These are phyloP conservation scores for Gulo gulo DNA, from an alignment of 2,113 vertebrate species.

Conservation along the genomic window DNA sequence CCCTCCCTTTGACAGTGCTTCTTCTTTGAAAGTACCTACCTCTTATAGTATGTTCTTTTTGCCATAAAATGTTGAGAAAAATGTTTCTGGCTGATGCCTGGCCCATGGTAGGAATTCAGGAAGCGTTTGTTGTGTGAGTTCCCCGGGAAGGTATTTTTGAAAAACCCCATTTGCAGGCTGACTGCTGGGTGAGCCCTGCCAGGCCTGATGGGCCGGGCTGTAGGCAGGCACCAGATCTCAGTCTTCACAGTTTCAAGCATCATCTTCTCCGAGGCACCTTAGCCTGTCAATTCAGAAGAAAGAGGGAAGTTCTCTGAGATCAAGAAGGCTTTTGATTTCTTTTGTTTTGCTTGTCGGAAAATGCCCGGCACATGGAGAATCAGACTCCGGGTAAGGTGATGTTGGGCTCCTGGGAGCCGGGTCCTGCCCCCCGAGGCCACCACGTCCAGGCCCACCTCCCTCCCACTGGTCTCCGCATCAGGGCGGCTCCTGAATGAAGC, in stretches of 20 bases:
- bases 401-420: neutral
- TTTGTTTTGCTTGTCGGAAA: neutral
- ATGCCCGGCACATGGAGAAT: neutral
- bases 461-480: neutral
- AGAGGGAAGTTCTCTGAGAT: neutral
- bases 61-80: neutral
- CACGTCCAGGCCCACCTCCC: neutral
- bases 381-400: neutral
- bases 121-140: neutral
- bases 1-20: neutral
- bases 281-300: neutral
- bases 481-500: conserved; percentile 60
- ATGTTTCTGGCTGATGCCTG: neutral
- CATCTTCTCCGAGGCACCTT: neutral
- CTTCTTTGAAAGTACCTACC: neutral
- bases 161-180: neutral
- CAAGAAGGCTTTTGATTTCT: neutral
- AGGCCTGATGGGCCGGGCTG: neutral
- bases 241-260: neutral
- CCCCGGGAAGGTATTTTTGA: neutral
- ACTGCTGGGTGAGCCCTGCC: neutral
- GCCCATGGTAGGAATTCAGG: neutral
- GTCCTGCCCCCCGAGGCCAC: neutral
- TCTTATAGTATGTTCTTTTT: neutral
- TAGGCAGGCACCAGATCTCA: neutral